These are phyloP conservation scores for Cricetomys ansorgei DNA, from an alignment of 2,113 vertebrate species.

Conservation along the genomic window DNA sequence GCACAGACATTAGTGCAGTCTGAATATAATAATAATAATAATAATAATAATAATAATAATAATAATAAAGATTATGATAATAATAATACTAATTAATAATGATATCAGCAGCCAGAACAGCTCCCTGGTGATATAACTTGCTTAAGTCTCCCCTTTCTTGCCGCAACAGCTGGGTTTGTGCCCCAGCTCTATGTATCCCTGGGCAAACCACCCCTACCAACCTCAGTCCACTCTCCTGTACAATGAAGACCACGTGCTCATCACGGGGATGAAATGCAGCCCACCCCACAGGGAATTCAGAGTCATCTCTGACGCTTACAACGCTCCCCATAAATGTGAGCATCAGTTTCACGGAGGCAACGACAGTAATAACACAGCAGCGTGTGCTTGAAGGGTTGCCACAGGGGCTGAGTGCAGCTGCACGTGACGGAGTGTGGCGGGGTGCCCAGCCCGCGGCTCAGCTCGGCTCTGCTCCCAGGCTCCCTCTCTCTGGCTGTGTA, in stretches of 20 bases:
- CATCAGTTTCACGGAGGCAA: background rate
- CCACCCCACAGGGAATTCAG: background rate
- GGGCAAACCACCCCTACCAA: too few species aligned
- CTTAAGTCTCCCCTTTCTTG: background rate
- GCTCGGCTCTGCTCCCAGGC: background rate
- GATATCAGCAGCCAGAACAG: fast-evolving
- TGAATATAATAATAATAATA: background rate
- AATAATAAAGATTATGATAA: fast-evolving
- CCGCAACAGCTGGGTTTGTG: background rate
- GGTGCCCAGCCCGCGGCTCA: background rate
- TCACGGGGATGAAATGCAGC: fast-evolving
- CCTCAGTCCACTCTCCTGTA: background rate
- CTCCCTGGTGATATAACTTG: background rate
- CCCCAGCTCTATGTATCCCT: background rate
- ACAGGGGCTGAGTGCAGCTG: background rate
- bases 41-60: background rate
- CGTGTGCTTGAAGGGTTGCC: slow-evolving; percentile 26
- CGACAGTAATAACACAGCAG: slow-evolving; percentile 39
- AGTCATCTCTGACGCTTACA: background rate
- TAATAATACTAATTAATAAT: background rate
- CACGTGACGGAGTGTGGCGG: background rate
- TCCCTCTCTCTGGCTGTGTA: background rate
- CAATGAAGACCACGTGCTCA: background rate
- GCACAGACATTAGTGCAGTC: background rate
- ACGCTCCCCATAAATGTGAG: background rate